Percentiles rank a stretch among this genome's conserved stretches.
These are phyloP conservation scores for Hycleus phaleratus DNA, from an alignment of 1,140 invertebrate species.

Conservation along the genomic window DNA sequence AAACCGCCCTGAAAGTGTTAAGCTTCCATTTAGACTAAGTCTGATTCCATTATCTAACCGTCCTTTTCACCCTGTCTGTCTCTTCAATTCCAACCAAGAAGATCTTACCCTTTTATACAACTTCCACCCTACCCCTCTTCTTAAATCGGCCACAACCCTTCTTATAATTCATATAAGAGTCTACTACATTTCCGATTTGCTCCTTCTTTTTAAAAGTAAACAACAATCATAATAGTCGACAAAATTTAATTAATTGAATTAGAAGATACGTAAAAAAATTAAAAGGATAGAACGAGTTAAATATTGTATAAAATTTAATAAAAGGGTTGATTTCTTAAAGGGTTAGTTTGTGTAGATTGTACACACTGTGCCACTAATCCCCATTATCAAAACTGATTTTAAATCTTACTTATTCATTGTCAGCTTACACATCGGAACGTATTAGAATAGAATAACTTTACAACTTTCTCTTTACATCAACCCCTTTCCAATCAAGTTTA, in stretches of 20 bases:
- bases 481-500: no score
- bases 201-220: conserved; percentile 2
- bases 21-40: conserved; percentile 36
- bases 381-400: conserved; percentile 28
- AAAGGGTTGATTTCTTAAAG: no score
- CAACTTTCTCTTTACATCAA: no score
- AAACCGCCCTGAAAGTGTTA: conserved; percentile 35
- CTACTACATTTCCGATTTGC: conserved; percentile 16
- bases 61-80: background rate
- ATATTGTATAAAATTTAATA: background rate
- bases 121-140: conserved; percentile 10
- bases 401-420: conserved; percentile 33
- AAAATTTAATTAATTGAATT: conserved; percentile 24
- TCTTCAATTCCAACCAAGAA: conserved; percentile 6
- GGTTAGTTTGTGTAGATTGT: no score
- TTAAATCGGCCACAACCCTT: conserved; percentile 1
- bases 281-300: background rate
- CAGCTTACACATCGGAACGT: conserved; percentile 29
- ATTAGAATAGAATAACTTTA: conserved; percentile 31
- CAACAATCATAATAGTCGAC: conserved; percentile 18
- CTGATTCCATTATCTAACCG: conserved; percentile 36
- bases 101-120: conserved; percentile 29
- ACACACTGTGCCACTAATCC: no score
- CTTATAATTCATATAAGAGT: background rate
- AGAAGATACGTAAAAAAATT: background rate